Evolutionary conservation across 2,797 vertebrate genomes (phyloP), one percentile per base, ranked within the genome.

Genomic region (Hipposideros larvatus): DNA sequence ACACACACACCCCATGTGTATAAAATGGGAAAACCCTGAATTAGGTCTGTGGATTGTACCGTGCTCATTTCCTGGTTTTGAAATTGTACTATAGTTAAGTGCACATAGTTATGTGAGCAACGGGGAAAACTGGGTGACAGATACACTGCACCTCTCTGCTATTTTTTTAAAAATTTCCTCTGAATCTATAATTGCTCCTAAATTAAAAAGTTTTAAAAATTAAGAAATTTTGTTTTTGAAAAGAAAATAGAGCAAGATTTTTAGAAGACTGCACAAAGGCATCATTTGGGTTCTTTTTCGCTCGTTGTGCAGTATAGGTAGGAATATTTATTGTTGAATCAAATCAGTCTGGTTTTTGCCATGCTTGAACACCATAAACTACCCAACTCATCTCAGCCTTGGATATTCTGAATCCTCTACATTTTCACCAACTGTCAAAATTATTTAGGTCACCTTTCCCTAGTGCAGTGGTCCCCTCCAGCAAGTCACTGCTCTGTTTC

Each of bases 381-480:
- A 0, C 22, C 34, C 5, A 0, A 2, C 22, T 11, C 68, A 41
- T 15, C n/a, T 26, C 18, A 16, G 11, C 22, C 71, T 19, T 1
- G 1, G 5, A 4, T 7, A 1, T 14, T 28, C 71, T 13, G 8
- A n/a, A 4, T 48, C 24, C 73, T 53, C 43, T 1, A 11, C 48
- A 0, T 7, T 43, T 53, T 48, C 31, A 3, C 74, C 75, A 10
- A 9, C 75, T 11, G 13, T 53, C 61, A 37, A 0, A 16, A 9
- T 24, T 4, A 84, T 13, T 7, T n/a, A 65, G 84, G 74, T 19
- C 31, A 3, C 71, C 66, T 57, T 14, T 86, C 61, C 11, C 28
- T 7, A 4, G 37, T 0, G 0, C 14, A 0, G 0, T 0, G 1
- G 7, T 13, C 9, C 19, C 83, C 53, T 79, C 31, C 24, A 14